Evolutionary conservation across 2,888 invertebrate species (phyloP).

Genomic region (Mongoloraphidia duomilia): DNA sequence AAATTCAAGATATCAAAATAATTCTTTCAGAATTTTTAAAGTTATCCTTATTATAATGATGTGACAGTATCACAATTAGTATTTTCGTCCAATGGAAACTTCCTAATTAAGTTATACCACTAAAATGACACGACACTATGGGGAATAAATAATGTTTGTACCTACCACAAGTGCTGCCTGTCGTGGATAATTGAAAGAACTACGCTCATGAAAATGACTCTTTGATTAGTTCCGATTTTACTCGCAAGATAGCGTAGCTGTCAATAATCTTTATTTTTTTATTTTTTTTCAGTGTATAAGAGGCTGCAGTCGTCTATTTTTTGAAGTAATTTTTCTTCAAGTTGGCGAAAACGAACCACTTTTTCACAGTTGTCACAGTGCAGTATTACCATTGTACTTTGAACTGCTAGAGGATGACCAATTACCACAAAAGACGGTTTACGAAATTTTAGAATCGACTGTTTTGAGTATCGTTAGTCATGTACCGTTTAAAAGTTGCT

Average conservation of each 20-base stretch:
- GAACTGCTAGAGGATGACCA: conserved; percentile 39
- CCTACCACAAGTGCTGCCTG: too few species aligned
- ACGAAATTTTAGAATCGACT: conserved; percentile 49
- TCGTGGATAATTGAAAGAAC: too few species aligned
- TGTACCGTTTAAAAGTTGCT: conserved; percentile 47
- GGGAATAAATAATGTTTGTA: too few species aligned
- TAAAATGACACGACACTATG: too few species aligned
- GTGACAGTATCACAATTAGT: too few species aligned
- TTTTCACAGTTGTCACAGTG: conserved; percentile 71
- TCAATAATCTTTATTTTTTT: background rate
- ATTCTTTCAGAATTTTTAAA: too few species aligned
- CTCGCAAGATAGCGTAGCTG: background rate
- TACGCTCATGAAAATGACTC: too few species aligned
- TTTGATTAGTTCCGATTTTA: too few species aligned
- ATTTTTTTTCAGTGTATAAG: conserved; percentile 44
- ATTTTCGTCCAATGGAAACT: too few species aligned
- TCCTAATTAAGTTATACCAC: too few species aligned
- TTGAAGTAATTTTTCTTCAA: conserved; percentile 76
- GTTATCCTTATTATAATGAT: too few species aligned
- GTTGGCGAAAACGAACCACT: conserved; percentile 37
- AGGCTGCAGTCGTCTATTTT: conserved; percentile 77
- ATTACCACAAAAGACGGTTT: conserved; percentile 40
- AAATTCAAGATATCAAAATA: too few species aligned
- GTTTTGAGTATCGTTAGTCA: conserved; percentile 45
- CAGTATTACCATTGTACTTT: conserved; percentile 53